Base-by-base conservation (phyloP, 2,113 vertebrate genomes). In the Barbus barbus region DNA sequence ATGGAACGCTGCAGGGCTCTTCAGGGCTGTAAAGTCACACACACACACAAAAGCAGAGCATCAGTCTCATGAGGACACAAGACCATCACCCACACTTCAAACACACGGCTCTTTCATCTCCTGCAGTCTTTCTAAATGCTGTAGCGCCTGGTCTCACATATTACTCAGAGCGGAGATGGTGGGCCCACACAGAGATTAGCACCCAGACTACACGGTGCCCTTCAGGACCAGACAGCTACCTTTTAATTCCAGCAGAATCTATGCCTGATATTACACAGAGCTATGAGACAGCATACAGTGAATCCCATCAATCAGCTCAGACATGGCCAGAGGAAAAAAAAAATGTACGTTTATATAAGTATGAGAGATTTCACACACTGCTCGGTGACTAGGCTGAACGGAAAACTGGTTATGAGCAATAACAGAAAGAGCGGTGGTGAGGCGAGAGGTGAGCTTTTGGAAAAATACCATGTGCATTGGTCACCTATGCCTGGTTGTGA, bases 1-100 rank as follows among this genome's bases (percentile, higher is more conserved):
- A 46, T 99, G 98, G 94, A 99, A 99, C 85, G 96, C 97, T 78
- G 97, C 97, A 14, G 98, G 97, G 90, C 98, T 99, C 93, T 99
- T 99, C 92, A 99, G 94, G 87, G 98, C 98, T 99, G 94, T 90
- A 85, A 69, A 92, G 81, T 73, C 65, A 88, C 28, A 86, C 58
- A 83, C 28, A 41, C 38, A 73, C 24, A 51, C 48, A 51, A 1
- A 78, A 33, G 28, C 36, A 56, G 36, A 12, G 24, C 14, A 24
- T 61, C 6, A 51, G 20, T 72, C 6, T 83, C 36, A 44, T 41
- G 56, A 56, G 7, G 8, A 79, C 36, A 87, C 48, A 67, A 33
- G 73, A 76, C 31, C 71, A 69, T 48, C 20, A 28, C 63, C 41
- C 71, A 60, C 60, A 73, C 78, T 84, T 78, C 77, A 80, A 67